Percentiles rank a stretch among this genome's conserved stretches.
Conservation (phyloP, 2,888 invertebrate species). For the Amphipyra tragopoginis region DNA sequence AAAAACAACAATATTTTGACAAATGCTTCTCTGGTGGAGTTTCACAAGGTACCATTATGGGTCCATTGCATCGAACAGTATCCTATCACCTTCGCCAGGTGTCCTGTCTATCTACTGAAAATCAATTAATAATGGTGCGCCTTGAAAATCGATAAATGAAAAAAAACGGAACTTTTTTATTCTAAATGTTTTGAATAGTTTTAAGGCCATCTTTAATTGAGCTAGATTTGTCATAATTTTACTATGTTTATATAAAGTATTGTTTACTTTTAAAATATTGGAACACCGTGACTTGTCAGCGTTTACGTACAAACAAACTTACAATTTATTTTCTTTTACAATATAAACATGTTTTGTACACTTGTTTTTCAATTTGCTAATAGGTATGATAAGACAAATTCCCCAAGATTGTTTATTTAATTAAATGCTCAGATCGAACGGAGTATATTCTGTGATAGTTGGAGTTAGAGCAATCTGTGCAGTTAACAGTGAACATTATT, state of each 20-base stretch:
- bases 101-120: too few relatives aligned
- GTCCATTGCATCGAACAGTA: not conserved
- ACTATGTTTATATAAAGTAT: constrained; percentile 6
- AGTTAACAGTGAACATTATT: too few relatives aligned
- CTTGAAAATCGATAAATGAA: too few relatives aligned
- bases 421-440: too few relatives aligned
- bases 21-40: not conserved
- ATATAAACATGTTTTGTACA: constrained; percentile 37
- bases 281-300: constrained; percentile 44
- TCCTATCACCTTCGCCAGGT: too few relatives aligned
- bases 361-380: constrained; percentile 26
- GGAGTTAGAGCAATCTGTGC: too few relatives aligned
- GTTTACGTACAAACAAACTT: constrained; percentile 39
- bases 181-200: too few relatives aligned
- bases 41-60: constrained; percentile 18
- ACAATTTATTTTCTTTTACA: constrained; percentile 35
- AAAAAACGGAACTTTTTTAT: too few relatives aligned
- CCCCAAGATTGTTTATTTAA: too few relatives aligned
- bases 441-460: too few relatives aligned
- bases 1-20: not conserved
- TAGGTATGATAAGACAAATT: not conserved
- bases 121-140: too few relatives aligned
- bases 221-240: not conserved
- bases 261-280: constrained; percentile 40
- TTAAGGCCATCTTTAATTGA: not conserved